These are phyloP conservation scores for Cheilosia vulpina DNA, from an alignment of 2,888 invertebrate species.

Conservation along the genomic window DNA sequence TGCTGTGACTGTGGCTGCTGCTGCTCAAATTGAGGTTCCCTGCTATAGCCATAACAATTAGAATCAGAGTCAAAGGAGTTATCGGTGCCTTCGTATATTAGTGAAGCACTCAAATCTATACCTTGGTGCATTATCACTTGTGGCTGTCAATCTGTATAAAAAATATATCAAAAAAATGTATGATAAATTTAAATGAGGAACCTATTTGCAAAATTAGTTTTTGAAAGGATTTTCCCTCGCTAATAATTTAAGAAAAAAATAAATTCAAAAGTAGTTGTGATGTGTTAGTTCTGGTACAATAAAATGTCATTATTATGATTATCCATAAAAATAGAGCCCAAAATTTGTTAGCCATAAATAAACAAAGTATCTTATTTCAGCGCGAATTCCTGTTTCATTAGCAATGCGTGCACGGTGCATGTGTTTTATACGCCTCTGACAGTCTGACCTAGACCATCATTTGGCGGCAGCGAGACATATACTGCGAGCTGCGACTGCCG, in stretches of 20 bases:
- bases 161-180: constrained; percentile 27
- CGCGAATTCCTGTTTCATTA: constrained; percentile 64
- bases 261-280: too few species aligned
- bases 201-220: constrained; percentile 28
- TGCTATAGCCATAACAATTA: constrained; percentile 76
- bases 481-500: constrained; percentile 1
- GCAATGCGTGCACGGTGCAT: constrained; percentile 28
- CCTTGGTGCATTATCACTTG: constrained; percentile 58
- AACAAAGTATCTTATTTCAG: constrained; percentile 29
- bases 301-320: too few species aligned
- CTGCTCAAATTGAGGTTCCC: constrained; percentile 69
- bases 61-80: constrained; percentile 76
- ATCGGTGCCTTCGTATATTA: constrained; percentile 76
- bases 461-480: constrained; percentile 43
- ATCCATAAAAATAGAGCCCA: too few species aligned
- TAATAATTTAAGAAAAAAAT: too few species aligned
- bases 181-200: constrained; percentile 4
- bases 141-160: constrained; percentile 23
- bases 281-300: too few species aligned
- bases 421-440: constrained; percentile 61
- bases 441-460: constrained; percentile 72
- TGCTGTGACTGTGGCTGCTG: constrained; percentile 67
- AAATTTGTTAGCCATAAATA: constrained; percentile 29
- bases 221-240: too few species aligned
- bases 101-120: constrained; percentile 77